Evolutionary conservation across 2,797 vertebrate genomes (phyloP), one percentile per base, ranked within the genome.

Genomic region (Natrix natrix): DNA sequence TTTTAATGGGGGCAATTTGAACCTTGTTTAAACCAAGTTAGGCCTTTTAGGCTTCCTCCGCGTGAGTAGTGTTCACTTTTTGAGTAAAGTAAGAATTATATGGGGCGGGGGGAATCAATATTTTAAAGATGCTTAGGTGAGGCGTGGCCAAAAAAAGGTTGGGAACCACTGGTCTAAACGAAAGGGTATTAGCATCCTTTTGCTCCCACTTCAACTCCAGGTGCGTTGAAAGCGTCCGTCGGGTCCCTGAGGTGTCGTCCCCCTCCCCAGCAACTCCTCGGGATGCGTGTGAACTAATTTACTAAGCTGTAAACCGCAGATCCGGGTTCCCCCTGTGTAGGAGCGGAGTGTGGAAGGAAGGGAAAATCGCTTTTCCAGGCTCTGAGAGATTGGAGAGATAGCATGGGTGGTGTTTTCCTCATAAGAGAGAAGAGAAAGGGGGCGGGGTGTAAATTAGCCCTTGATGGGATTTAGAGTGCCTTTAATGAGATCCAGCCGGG

Each of bases 401-500:
- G 32, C 13, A 0, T 2, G 52, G n/a, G 22, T 37, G 14, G 8
- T 10, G 8, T 61, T 14, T 8, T 43, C 24, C 43, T 74, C 22
- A 4, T 61, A 24, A n/a, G 52, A 66, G 32, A 7, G 48, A 52
- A 22, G 83, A 63, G 32, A 13, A 52, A 7, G 20, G 48, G 12
- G 59, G 43, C 52, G 86, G 83, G 89, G 93, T 88, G 93, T 88
- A 91, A 91, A 91, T 88, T 83, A 91, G 93, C n/a, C 86, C 56
- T 90, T 89, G 93, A 89, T 94, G 91, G 78, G 88, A 87, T 92
- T 92, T 88, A 83, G 88, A 93, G 92, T 89, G 66, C 86, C 91
- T 92, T 92, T 93, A 94, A 95, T 93, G 94, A 92, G 95, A 94
- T 94, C 93, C 91, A 63, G 91, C 92, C 2, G 92, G 86, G 89